Evolutionary conservation across 1,140 invertebrate species (phyloP).

Genomic region (Drosophila guanche): DNA sequence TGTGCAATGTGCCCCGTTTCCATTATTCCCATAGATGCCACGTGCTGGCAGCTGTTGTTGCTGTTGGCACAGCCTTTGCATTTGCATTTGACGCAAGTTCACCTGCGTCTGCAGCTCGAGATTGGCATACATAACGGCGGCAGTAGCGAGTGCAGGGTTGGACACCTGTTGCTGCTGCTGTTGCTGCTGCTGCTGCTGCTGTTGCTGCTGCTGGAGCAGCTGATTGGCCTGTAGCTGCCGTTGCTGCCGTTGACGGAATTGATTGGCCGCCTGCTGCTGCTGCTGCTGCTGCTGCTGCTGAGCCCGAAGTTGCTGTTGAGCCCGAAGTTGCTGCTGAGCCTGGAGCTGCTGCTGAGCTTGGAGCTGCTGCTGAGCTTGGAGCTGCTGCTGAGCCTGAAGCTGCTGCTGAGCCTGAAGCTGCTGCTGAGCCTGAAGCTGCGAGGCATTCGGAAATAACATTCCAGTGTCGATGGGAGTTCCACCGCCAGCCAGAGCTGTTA

Average conservation of each 20-base stretch:
- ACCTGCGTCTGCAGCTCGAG: constrained; percentile 48
- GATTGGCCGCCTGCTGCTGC: no score
- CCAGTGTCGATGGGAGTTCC: background rate
- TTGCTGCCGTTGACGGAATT: no score
- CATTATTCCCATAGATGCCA: constrained; percentile 45
- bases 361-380: no score
- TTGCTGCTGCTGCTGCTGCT: constrained; percentile 8
- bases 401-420: no score
- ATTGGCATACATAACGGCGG: constrained; percentile 51
- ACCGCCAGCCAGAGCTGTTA: background rate
- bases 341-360: no score
- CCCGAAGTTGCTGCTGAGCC: no score
- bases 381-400: no score
- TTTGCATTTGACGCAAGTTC: constrained; percentile 38
- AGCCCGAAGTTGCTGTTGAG: no score
- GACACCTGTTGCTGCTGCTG: constrained; percentile 14
- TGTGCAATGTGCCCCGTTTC: background rate
- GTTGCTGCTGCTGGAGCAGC: constrained; percentile 7
- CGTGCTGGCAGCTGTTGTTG: constrained; percentile 35
- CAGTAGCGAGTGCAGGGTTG: constrained; percentile 28
- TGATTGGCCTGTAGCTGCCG: no score
- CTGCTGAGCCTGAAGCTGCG: no score
- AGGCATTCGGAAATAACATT: background rate
- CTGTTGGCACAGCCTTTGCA: constrained; percentile 16
- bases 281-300: no score